Percentiles rank a stretch among this genome's conserved stretches.
Conservation (phyloP, 2,113 vertebrate species). For the Nerophis lumbriciformis region DNA sequence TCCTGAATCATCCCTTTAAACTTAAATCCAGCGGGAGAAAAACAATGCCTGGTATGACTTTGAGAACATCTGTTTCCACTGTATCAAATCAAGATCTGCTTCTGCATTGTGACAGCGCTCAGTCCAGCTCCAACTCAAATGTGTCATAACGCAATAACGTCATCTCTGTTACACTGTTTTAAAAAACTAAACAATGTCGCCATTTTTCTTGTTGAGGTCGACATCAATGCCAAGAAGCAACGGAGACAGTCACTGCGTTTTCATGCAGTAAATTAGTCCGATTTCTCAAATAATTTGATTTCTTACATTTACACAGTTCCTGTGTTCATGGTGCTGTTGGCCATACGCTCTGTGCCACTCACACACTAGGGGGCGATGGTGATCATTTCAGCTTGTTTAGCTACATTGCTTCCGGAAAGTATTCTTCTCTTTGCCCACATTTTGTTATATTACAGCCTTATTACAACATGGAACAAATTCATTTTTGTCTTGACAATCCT, state of each 20-base stretch:
- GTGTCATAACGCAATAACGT: constrained; percentile 4
- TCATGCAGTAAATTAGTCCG: neutral
- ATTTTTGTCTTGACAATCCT: too few relatives aligned
- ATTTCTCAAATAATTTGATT: constrained; percentile 8
- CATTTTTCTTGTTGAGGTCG: constrained; percentile 10
- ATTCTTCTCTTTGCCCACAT: too few relatives aligned
- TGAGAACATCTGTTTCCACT: constrained; percentile 68
- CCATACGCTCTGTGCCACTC: too few relatives aligned
- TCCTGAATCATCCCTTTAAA: constrained; percentile 29
- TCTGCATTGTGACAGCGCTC: constrained; percentile 44
- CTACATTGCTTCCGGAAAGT: too few relatives aligned
- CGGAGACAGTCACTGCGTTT: constrained; percentile 9
- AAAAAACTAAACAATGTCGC: neutral
- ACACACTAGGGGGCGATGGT: too few relatives aligned
- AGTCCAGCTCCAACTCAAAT: constrained; percentile 35
- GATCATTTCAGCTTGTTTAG: too few relatives aligned
- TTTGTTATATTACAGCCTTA: too few relatives aligned
- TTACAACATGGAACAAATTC: too few relatives aligned
- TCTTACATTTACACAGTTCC: too few relatives aligned
- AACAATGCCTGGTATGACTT: constrained; percentile 56
- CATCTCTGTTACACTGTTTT: constrained; percentile 1
- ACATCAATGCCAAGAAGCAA: constrained; percentile 3
- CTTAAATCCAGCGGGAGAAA: constrained; percentile 40
- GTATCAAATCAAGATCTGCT: constrained; percentile 57
- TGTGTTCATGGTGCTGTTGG: too few relatives aligned